Conservation (phyloP, 2,888 invertebrate species). For the Pyrrhosoma nymphula region DNA sequence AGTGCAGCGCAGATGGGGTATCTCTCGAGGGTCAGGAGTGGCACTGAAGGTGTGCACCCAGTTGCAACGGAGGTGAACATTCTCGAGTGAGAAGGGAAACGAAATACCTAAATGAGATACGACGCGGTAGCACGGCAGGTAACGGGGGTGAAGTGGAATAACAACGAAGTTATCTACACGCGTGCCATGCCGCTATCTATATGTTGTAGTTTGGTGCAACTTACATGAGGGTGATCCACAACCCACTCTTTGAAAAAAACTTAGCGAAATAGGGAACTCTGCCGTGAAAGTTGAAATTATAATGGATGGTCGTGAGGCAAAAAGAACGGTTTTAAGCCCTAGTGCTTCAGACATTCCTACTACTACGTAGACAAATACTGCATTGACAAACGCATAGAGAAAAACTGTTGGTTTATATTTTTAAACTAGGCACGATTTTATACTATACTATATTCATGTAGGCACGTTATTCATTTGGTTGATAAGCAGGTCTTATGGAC, state of each 20-base stretch:
- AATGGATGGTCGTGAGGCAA: too few relatives aligned
- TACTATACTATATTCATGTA: too few relatives aligned
- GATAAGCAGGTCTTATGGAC: too few relatives aligned
- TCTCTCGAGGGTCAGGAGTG: background rate
- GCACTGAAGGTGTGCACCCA: background rate
- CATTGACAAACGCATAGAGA: too few relatives aligned
- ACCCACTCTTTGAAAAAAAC: background rate
- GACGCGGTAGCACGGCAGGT: background rate
- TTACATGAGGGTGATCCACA: background rate
- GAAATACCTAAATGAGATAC: conserved; percentile 4
- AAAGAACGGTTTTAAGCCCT: background rate
- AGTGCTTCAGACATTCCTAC: too few relatives aligned
- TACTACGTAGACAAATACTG: too few relatives aligned
- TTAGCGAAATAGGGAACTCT: background rate
- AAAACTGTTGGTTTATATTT: too few relatives aligned
- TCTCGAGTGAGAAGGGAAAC: background rate
- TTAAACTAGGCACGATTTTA: too few relatives aligned
- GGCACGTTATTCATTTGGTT: too few relatives aligned
- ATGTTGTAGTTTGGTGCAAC: background rate
- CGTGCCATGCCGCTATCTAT: background rate
- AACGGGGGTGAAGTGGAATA: background rate
- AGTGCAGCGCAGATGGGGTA: background rate
- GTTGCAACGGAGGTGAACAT: background rate
- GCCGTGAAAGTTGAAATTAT: background rate
- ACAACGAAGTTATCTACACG: background rate